phyloP scores from a whole-genome alignment of 2,797 vertebrate species.

The Propithecus deckenii region DNA sequence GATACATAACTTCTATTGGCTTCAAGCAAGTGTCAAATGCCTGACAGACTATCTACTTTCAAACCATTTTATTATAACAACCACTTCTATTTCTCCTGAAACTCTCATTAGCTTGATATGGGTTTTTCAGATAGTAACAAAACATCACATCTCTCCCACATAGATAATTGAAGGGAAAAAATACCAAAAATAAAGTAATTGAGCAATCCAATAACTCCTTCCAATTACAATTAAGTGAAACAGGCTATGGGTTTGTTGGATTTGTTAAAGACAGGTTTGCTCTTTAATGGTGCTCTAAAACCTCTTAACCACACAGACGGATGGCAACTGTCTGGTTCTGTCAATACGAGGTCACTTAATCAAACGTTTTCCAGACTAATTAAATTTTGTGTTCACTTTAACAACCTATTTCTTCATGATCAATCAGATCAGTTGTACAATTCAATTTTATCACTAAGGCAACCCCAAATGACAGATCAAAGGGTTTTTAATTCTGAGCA shows the following conservation, averaged over 20 bases:
- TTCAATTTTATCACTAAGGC: not conserved
- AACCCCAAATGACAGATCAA: not conserved
- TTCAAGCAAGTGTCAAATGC: slow-evolving; percentile 49
- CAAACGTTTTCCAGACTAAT: slow-evolving; percentile 35
- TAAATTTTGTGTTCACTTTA: slow-evolving; percentile 48
- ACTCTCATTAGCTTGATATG: slow-evolving; percentile 22
- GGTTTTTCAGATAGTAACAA: slow-evolving; percentile 53
- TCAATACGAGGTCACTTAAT: not conserved
- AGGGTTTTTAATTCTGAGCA: not conserved
- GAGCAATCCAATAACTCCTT: slow-evolving; percentile 34
- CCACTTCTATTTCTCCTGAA: slow-evolving; percentile 10
- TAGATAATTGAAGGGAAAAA: not conserved
- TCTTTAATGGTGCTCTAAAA: not conserved
- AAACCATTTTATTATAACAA: slow-evolving; percentile 57
- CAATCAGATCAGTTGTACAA: not conserved
- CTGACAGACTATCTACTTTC: slow-evolving; percentile 36
- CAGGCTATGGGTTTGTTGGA: not conserved
- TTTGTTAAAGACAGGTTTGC: slow-evolving; percentile 16
- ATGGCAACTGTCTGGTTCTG: not conserved
- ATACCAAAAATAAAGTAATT: not conserved
- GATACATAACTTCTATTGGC: not conserved
- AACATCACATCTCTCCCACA: slow-evolving; percentile 36
- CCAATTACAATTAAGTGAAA: not conserved
- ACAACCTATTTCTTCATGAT: slow-evolving; percentile 10
- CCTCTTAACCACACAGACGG: not conserved